Evolutionary conservation across 2,888 invertebrate species (phyloP).

Genomic region (Drosophila conformis): DNA sequence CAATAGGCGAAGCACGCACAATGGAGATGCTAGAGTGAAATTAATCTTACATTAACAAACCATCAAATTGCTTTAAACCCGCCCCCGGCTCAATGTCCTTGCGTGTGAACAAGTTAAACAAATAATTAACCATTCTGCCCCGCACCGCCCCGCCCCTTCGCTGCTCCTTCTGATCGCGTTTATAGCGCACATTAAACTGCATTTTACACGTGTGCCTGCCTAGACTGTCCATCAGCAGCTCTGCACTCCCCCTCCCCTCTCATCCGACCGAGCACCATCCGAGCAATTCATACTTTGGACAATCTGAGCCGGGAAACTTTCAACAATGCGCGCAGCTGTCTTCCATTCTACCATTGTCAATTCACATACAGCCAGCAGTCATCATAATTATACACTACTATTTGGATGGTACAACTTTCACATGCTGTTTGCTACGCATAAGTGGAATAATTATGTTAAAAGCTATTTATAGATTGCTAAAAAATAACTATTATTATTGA

Average conservation of each 20-base stretch:
- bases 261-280: not conserved
- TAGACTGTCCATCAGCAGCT: slow-evolving; percentile 11
- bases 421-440: not conserved
- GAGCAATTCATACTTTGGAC: slow-evolving; percentile 23
- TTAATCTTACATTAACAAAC: slow-evolving; percentile 78
- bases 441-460: not conserved
- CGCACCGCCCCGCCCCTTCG: not conserved
- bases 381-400: slow-evolving; percentile 58
- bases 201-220: slow-evolving; percentile 68
- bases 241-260: not conserved
- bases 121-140: slow-evolving; percentile 73
- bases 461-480: not conserved
- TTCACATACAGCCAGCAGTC: slow-evolving; percentile 28
- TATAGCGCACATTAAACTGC: slow-evolving; percentile 72
- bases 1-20: slow-evolving; percentile 36
- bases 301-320: slow-evolving; percentile 83
- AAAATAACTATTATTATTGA: not conserved
- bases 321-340: slow-evolving; percentile 82
- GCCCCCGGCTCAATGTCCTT: slow-evolving; percentile 37
- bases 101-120: slow-evolving; percentile 74
- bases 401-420: not conserved
- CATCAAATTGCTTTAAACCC: slow-evolving; percentile 49
- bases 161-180: slow-evolving; percentile 63
- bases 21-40: slow-evolving; percentile 76
- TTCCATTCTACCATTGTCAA: slow-evolving; percentile 42